A percentile compares a stretch with the other conserved stretches of the same genome.
phyloP scores from a whole-genome alignment of 2,113 vertebrate species.

The Nettapus auritus region DNA sequence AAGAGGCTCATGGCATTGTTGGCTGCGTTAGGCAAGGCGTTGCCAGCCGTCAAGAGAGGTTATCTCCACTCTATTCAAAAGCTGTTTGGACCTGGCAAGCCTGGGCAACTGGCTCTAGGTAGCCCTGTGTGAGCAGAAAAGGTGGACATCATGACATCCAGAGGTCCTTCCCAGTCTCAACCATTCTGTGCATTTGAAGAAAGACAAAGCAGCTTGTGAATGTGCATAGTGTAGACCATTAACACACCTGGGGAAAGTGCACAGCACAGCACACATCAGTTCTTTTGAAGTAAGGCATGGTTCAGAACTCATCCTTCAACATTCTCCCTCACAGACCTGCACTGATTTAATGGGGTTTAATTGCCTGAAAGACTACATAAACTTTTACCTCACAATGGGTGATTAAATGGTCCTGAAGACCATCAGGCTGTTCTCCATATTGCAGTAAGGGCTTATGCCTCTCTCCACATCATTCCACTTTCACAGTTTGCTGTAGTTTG shows the following conservation, averaged over 20 bases:
- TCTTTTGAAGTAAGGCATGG: not conserved
- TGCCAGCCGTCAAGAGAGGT: accelerated
- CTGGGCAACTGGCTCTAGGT: not conserved
- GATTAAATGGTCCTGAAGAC: not conserved
- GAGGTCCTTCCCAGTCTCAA: not conserved
- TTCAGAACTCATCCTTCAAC: not conserved
- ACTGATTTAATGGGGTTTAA: not conserved
- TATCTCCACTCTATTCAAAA: not conserved
- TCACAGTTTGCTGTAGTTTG: not conserved
- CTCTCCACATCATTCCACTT: not conserved
- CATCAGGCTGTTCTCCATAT: not conserved
- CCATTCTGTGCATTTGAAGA: not conserved
- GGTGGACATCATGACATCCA: not conserved
- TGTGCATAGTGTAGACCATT: not conserved
- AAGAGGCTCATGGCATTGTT: accelerated
- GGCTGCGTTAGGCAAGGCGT: not conserved
- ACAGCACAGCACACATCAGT: not conserved
- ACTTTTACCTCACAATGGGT: not conserved
- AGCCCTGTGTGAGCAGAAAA: not conserved
- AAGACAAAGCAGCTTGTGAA: not conserved
- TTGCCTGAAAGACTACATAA: not conserved
- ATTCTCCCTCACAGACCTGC: not conserved
- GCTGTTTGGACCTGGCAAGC: too few relatives aligned
- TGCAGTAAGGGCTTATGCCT: not conserved
- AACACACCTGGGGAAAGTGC: not conserved